Base-by-base conservation (phyloP, 2,113 vertebrate genomes). In the Ciconia maguari region DNA sequence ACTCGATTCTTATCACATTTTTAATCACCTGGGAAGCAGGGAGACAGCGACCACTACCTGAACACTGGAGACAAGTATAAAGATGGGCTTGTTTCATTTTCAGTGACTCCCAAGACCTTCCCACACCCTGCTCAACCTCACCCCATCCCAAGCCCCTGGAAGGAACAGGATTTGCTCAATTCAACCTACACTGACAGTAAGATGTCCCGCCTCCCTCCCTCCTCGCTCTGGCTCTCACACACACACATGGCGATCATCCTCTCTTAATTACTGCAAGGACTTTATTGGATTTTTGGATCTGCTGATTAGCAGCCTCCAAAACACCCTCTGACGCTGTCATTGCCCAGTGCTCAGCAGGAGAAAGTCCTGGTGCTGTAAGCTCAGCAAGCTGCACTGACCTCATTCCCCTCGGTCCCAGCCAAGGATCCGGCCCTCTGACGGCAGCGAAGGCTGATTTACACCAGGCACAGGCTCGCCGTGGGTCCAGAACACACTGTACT, bases 11-110 rank as follows among this genome's bases (percentile, higher is more conserved):
- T 89, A 90, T 87, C 74, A n/a, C 46, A 6, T 29, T 44, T 77
- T 87, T 64, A 91, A 93, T 60, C 41, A 11, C 49, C 81, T 0
- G 0, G 68, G 65, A 64, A 83, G 48, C 16, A 3, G 75, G 71
- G 58, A 64, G 72, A 42, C 2, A 5, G 42, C 0, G 0, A 27
- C 22, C 3, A 0, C 68, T 20, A 34, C 68, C 61, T 30, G 36
- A 46, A 48, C 6, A 3, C 80, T 48, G 41, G 22, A 36, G 64
- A 25, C 3, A 4, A 52, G 42, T 7, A 34, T 5, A 6, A 51
- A 55, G 21, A 70, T 19, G 27, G 41, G 38, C 10, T 93, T 13
- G 4, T 52, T 76, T 72, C 71, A 6, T 21, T 58, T 79, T 62
- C n/a, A 52, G 18, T 32, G 36, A 75, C 57, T 34, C 44, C 60